Percentiles rank a stretch among this genome's conserved stretches.
These are phyloP conservation scores for Clepsis dumicolana DNA, from an alignment of 2,888 invertebrate species.

Conservation along the genomic window DNA sequence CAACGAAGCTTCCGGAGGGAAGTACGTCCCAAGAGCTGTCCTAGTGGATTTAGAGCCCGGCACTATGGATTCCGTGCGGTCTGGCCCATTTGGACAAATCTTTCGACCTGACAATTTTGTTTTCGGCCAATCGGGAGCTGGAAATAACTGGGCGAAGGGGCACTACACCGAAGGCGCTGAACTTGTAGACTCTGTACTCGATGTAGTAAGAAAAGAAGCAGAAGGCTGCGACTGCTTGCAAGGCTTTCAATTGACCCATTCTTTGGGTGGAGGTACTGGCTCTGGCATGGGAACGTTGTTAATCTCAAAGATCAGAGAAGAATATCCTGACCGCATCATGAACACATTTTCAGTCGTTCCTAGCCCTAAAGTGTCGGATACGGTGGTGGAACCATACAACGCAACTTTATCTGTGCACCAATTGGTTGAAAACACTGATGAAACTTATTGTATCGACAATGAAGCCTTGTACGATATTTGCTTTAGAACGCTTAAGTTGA, in stretches of 20 bases:
- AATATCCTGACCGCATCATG: slow-evolving; percentile 95
- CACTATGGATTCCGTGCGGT: slow-evolving; percentile 94
- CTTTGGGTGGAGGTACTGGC: slow-evolving; percentile 84
- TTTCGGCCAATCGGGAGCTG: slow-evolving; percentile 73
- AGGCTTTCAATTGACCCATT: slow-evolving; percentile 94
- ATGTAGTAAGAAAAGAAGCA: slow-evolving; percentile 93
- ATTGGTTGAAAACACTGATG: slow-evolving; percentile 91
- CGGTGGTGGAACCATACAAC: slow-evolving; percentile 90
- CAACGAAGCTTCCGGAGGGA: slow-evolving; percentile 88
- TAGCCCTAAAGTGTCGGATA: slow-evolving; percentile 91
- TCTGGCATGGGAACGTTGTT: slow-evolving; percentile 88
- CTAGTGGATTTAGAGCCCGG: slow-evolving; percentile 76
- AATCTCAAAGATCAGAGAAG: slow-evolving; percentile 94
- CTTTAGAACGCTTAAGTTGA: slow-evolving; percentile 90
- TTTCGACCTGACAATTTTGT: slow-evolving; percentile 97
- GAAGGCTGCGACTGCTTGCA: slow-evolving; percentile 96
- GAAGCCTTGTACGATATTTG: slow-evolving; percentile 91
- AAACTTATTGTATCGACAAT: slow-evolving; percentile 91
- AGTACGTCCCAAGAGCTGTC: slow-evolving; percentile 77
- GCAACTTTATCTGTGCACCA: slow-evolving; percentile 94
- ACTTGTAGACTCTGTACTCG: slow-evolving; percentile 92
- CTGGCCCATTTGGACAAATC: slow-evolving; percentile 93
- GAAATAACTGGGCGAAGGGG: slow-evolving; percentile 86
- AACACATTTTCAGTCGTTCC: slow-evolving; percentile 94
- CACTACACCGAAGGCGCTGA: slow-evolving; percentile 98